These are phyloP conservation scores for Ascaphus truei DNA, from an alignment of 2,113 vertebrate species.

Conservation along the genomic window DNA sequence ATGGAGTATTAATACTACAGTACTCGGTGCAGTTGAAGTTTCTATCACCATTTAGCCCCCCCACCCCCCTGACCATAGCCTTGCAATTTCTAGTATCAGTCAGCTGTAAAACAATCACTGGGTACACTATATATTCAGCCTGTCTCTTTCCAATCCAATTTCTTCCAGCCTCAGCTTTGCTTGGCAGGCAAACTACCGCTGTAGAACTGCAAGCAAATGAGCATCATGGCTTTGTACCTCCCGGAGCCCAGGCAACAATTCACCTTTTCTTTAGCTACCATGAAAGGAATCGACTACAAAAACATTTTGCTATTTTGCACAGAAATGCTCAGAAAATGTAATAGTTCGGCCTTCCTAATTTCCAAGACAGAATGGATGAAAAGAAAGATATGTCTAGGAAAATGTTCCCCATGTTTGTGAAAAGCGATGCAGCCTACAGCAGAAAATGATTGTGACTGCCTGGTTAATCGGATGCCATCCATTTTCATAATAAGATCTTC, in stretches of 20 bases:
- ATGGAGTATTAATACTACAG: no score
- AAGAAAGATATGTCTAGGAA: constrained; percentile 15
- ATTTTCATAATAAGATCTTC: constrained; percentile 36
- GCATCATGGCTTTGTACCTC: background rate
- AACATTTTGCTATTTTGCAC: background rate
- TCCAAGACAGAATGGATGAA: constrained; percentile 13
- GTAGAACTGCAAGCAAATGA: background rate
- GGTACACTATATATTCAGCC: no score
- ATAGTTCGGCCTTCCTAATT: background rate
- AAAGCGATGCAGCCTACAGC: constrained; percentile 8
- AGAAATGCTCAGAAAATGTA: background rate
- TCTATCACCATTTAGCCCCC: no score
- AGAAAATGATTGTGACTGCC: constrained; percentile 14
- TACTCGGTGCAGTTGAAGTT: no score
- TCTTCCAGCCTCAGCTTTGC: background rate
- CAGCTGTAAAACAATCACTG: no score
- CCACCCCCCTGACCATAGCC: no score
- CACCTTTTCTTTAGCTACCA: background rate
- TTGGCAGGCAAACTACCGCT: background rate
- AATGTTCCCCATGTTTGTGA: constrained; percentile 10
- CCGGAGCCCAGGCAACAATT: constrained; percentile 3
- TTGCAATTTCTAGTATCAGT: no score
- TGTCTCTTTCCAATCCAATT: background rate
- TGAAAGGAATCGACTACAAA: background rate
- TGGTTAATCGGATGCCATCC: constrained; percentile 27